Conservation (phyloP, 2,113 vertebrate genomes). For the Prunella fulvescens region DNA sequence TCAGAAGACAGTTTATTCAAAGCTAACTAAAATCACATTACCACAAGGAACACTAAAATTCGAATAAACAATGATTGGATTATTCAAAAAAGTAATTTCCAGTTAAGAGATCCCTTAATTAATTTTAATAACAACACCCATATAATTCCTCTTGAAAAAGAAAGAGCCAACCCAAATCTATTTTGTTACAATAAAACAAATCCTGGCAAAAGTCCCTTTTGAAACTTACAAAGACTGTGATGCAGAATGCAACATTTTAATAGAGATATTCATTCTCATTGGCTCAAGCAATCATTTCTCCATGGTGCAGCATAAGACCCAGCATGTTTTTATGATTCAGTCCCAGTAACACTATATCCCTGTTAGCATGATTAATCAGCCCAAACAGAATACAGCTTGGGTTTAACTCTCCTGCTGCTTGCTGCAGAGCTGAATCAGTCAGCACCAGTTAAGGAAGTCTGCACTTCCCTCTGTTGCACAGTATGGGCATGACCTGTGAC, state of each 20-base stretch:
- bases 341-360: not conserved
- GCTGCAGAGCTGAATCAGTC: conserved; percentile 10
- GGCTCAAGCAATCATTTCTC: not conserved
- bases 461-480: not conserved
- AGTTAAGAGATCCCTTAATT: not conserved
- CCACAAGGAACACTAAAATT: not conserved
- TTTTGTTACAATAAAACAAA: not conserved
- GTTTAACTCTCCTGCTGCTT: conserved; percentile 11
- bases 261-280: not conserved
- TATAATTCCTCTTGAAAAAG: not conserved
- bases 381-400: conserved; percentile 2
- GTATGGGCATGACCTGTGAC: not conserved
- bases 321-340: not conserved
- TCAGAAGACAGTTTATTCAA: not conserved
- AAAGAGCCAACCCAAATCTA: not conserved
- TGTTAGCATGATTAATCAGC: conserved; percentile 34
- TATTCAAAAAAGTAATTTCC: not conserved
- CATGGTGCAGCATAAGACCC: not conserved
- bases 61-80: not conserved
- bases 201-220: not conserved
- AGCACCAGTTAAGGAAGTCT: conserved; percentile 8
- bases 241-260: not conserved
- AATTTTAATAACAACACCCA: not conserved
- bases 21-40: not conserved
- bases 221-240: not conserved